phyloP scores from a whole-genome alignment of 2,888 invertebrate species.

The Sphinx pinastri region DNA sequence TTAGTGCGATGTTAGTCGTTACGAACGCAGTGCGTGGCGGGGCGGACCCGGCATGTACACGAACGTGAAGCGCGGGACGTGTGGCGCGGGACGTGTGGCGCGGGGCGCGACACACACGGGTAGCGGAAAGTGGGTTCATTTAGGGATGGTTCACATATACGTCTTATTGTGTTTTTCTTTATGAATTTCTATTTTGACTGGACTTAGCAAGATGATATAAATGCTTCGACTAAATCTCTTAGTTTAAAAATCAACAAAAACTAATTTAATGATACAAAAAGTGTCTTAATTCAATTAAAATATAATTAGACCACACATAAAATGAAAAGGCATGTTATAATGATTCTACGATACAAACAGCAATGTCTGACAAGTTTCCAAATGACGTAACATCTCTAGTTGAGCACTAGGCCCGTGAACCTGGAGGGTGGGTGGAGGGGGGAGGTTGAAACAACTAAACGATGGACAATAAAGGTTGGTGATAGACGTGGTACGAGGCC shows the following conservation, averaged over 20 bases:
- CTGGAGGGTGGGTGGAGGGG: neutral
- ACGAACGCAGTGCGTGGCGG: constrained; percentile 5
- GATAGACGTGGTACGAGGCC: constrained; percentile 31
- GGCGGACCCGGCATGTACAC: constrained; percentile 18
- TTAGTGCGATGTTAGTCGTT: constrained; percentile 20
- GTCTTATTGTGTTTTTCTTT: neutral
- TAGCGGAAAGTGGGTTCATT: constrained; percentile 19
- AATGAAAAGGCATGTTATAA: too few species aligned
- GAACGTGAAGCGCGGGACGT: neutral
- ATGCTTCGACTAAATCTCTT: too few species aligned
- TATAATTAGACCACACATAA: too few species aligned
- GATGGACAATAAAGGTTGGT: constrained; percentile 11
- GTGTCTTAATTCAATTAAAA: too few species aligned
- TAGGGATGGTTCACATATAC: constrained; percentile 15
- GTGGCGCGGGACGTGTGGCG: neutral
- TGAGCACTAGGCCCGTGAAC: neutral
- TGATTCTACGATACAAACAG: too few species aligned
- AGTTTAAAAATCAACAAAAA: too few species aligned
- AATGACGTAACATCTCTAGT: neutral
- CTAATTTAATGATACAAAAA: too few species aligned
- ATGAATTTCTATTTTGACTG: neutral
- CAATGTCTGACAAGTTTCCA: neutral
- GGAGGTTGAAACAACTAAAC: neutral
- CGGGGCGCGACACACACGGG: neutral
- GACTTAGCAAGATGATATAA: neutral